A percentile compares a stretch with the other conserved stretches of the same genome.
phyloP scores from a whole-genome alignment of 2,888 invertebrate genomes.

The Oxyscelio sp. region DNA sequence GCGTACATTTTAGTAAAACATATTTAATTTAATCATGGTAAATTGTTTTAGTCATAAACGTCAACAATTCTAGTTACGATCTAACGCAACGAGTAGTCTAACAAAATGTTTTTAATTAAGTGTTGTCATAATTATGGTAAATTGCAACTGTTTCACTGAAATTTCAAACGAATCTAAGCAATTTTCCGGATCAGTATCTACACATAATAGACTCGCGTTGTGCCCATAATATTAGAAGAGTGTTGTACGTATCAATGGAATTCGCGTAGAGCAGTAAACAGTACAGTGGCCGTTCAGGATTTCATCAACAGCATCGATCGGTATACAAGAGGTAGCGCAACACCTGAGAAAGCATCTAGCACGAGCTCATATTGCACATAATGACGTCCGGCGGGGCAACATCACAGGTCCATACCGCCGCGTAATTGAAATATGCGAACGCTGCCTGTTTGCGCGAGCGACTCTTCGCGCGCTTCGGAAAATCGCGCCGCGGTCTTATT shows the following conservation, averaged over 20 bases:
- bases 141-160: too few species aligned
- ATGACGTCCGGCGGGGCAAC: conserved; percentile 82
- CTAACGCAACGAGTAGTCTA: too few species aligned
- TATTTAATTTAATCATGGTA: too few species aligned
- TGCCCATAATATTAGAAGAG: neutral
- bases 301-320: conserved; percentile 71
- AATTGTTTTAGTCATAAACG: too few species aligned
- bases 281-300: conserved; percentile 76
- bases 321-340: conserved; percentile 73
- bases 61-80: too few species aligned
- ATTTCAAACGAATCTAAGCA: too few species aligned
- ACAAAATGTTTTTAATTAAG: too few species aligned
- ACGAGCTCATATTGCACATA: conserved; percentile 85
- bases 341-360: conserved; percentile 80
- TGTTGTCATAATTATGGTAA: too few species aligned
- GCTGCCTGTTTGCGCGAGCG: conserved; percentile 69
- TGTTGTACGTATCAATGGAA: conserved; percentile 37
- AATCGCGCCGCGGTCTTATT: conserved; percentile 73
- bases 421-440: conserved; percentile 85
- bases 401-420: conserved; percentile 82
- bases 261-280: conserved; percentile 63
- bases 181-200: too few species aligned
- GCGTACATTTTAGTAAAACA: too few species aligned
- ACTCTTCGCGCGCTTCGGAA: conserved; percentile 64
- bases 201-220: too few species aligned